These are phyloP conservation scores for Anthoptus insignis DNA, from an alignment of 2,888 invertebrate genomes.

Conservation along the genomic window DNA sequence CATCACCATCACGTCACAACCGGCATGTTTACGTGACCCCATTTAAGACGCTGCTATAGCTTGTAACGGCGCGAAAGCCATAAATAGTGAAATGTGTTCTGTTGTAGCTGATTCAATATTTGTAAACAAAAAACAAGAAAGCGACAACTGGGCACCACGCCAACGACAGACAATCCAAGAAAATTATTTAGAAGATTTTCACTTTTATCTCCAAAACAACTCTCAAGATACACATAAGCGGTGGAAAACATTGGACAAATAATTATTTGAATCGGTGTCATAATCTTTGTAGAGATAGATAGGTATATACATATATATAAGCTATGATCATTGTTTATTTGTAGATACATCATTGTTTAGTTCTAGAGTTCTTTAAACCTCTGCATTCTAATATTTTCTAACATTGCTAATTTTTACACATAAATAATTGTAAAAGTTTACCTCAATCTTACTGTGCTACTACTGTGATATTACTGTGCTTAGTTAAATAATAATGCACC, in stretches of 20 bases:
- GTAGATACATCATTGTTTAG: too few relatives aligned
- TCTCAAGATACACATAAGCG: not conserved
- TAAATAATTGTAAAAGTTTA: too few relatives aligned
- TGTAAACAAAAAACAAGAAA: conserved; percentile 40
- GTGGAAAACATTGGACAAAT: not conserved
- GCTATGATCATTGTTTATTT: too few relatives aligned
- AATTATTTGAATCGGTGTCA: not conserved
- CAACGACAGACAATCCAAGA: conserved; percentile 29
- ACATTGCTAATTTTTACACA: too few relatives aligned
- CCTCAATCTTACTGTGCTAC: too few relatives aligned
- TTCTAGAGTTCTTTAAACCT: too few relatives aligned
- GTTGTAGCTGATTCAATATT: conserved; percentile 30
- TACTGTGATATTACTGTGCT: too few relatives aligned
- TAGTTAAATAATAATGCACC: too few relatives aligned
- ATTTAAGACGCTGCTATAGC: not conserved
- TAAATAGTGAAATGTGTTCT: not conserved
- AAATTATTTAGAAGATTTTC: conserved; percentile 26
- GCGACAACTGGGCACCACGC: conserved; percentile 34
- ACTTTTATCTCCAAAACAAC: conserved; percentile 29
- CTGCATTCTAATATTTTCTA: too few relatives aligned
- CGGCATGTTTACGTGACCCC: too few relatives aligned
- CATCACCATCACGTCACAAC: too few relatives aligned
- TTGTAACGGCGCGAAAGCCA: not conserved
- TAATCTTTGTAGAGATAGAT: not conserved
- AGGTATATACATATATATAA: too few relatives aligned